Conservation (phyloP, 2,797 vertebrate species). For the Neopelma chrysocephalum region DNA sequence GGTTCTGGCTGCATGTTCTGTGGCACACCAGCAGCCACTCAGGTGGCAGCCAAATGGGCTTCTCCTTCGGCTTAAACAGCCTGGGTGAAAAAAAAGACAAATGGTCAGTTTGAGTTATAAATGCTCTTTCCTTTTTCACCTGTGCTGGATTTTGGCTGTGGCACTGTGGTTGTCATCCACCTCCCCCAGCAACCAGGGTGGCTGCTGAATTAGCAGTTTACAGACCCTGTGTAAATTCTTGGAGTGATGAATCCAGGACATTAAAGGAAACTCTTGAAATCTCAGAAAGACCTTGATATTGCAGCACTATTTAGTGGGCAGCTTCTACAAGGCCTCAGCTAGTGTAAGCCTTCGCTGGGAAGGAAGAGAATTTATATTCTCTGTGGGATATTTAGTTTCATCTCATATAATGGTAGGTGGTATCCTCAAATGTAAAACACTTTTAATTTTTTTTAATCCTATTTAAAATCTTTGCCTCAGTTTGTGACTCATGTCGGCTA, state of each 20-base stretch:
- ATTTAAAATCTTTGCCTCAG: background rate
- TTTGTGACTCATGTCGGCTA: background rate
- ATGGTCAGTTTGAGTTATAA: background rate
- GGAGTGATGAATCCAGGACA: background rate
- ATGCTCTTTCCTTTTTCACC: background rate
- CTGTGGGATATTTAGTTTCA: background rate
- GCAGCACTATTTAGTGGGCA: background rate
- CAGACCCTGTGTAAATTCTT: background rate
- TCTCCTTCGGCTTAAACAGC: background rate
- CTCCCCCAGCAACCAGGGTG: fast-evolving
- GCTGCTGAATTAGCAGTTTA: background rate
- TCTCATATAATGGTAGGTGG: background rate
- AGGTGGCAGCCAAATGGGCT: background rate
- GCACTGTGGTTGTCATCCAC: background rate
- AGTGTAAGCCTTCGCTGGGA: background rate
- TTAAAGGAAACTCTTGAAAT: background rate
- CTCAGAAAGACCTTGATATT: background rate
- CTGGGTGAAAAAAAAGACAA: background rate
- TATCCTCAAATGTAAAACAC: background rate
- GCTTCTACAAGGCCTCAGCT: background rate
- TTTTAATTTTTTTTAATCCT: background rate
- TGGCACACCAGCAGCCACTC: background rate
- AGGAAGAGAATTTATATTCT: background rate
- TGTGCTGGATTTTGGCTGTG: background rate
- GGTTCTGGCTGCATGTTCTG: fast-evolving